Conservation (phyloP, 1,140 invertebrate genomes). For the Drosophila funebris region DNA sequence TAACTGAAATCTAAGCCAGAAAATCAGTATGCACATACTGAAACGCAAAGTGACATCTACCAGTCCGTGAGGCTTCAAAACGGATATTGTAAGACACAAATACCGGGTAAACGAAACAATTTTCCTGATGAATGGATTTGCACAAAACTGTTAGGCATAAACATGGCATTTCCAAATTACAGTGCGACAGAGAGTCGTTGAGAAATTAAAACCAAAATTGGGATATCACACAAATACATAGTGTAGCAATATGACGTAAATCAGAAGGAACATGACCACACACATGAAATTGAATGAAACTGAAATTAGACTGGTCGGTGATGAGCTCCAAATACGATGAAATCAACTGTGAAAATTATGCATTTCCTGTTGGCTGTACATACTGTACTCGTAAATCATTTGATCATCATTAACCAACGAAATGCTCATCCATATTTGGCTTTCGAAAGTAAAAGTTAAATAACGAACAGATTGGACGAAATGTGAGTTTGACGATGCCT, state of each 20-base stretch:
- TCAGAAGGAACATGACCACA: neutral
- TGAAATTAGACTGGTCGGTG: neutral
- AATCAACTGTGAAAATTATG: slow-evolving; percentile 68
- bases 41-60: slow-evolving; percentile 7
- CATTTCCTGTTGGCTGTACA: slow-evolving; percentile 54
- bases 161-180: slow-evolving; percentile 10
- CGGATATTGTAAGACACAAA: slow-evolving; percentile 22
- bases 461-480: slow-evolving; percentile 40
- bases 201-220: slow-evolving; percentile 1
- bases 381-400: slow-evolving; percentile 50
- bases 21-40: slow-evolving; percentile 14
- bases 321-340: slow-evolving; percentile 46
- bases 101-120: slow-evolving; percentile 55
- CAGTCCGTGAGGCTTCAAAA: neutral
- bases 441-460: slow-evolving; percentile 53
- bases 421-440: slow-evolving; percentile 13
- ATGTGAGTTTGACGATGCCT: slow-evolving; percentile 25
- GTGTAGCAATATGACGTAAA: slow-evolving; percentile 7
- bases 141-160: slow-evolving; percentile 49
- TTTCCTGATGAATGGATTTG: slow-evolving; percentile 59
- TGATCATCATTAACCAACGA: slow-evolving; percentile 41
- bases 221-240: slow-evolving; percentile 2
- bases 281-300: neutral
- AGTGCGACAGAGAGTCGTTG: neutral
- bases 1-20: slow-evolving; percentile 43